A percentile compares a stretch with the other conserved stretches of the same genome.
These are phyloP conservation scores for Hydrocynus forskahlii DNA, from an alignment of 2,797 vertebrate species.

Conservation along the genomic window DNA sequence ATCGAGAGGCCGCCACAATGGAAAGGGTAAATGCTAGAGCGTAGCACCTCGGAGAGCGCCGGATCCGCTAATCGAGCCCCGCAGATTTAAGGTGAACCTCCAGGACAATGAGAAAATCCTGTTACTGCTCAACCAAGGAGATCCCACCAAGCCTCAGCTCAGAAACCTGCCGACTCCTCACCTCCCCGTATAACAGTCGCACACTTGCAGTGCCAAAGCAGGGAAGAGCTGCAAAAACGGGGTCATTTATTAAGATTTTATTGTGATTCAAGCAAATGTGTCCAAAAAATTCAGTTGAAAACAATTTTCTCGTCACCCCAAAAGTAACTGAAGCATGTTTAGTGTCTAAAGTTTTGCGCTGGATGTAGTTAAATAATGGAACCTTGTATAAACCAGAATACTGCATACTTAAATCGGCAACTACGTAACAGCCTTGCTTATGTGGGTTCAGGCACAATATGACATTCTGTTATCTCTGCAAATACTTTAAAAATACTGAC, in stretches of 20 bases:
- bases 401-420: too few relatives aligned
- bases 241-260: not conserved
- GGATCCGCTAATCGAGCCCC: constrained; percentile 72
- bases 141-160: constrained; percentile 64
- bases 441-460: too few relatives aligned
- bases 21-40: constrained; percentile 1
- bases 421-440: too few relatives aligned
- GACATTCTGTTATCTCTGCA: too few relatives aligned
- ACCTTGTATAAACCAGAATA: not conserved
- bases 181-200: constrained; percentile 27
- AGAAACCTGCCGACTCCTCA: constrained; percentile 42
- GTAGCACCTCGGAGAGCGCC: constrained; percentile 64
- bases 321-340: not conserved
- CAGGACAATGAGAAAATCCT: constrained; percentile 77
- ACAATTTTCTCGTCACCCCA: too few relatives aligned
- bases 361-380: not conserved
- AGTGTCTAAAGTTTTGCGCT: not conserved
- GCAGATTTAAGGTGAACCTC: constrained; percentile 77
- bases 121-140: constrained; percentile 73
- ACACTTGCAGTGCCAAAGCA: not conserved
- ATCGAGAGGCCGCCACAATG: constrained; percentile 11
- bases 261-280: not conserved
- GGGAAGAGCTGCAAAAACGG: not conserved
- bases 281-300: not conserved
- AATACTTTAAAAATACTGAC: too few relatives aligned